These are phyloP conservation scores for Scrobipalpa atriplicella DNA, from an alignment of 2,888 invertebrate genomes.

Conservation along the genomic window DNA sequence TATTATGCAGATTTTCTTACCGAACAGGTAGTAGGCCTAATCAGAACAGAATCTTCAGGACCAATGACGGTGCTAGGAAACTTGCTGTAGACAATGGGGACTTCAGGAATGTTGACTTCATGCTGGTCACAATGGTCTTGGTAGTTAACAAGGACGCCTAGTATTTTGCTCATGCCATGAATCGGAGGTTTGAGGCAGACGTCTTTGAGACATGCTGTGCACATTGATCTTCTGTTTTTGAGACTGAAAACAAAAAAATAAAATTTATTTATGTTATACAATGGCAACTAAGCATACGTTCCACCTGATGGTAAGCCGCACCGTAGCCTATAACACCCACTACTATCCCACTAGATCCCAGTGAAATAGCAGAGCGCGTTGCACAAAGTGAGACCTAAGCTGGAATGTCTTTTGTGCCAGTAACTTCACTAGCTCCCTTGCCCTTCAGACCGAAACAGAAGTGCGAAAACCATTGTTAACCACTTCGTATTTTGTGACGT, in stretches of 20 bases:
- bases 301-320: too few relatives aligned
- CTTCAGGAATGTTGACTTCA: conserved; percentile 86
- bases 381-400: too few relatives aligned
- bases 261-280: too few relatives aligned
- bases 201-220: not conserved
- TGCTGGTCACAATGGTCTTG: conserved; percentile 93
- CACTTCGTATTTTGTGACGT: too few relatives aligned
- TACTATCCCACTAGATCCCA: too few relatives aligned
- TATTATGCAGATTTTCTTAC: conserved; percentile 41
- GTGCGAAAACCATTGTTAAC: too few relatives aligned
- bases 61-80: conserved; percentile 91
- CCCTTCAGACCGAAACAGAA: too few relatives aligned
- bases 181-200: conserved; percentile 79
- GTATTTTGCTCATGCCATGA: conserved; percentile 89
- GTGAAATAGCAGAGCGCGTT: too few relatives aligned
- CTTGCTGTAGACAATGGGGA: conserved; percentile 94
- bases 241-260: conserved; percentile 51
- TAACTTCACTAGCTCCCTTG: too few relatives aligned
- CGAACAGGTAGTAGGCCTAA: conserved; percentile 63
- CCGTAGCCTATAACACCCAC: too few relatives aligned
- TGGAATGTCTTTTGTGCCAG: too few relatives aligned
- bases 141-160: conserved; percentile 94
- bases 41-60: conserved; percentile 84
- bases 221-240: not conserved
- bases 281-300: too few relatives aligned